These are phyloP conservation scores for Maniola jurtina DNA, from an alignment of 1,140 invertebrate genomes.

Conservation along the genomic window DNA sequence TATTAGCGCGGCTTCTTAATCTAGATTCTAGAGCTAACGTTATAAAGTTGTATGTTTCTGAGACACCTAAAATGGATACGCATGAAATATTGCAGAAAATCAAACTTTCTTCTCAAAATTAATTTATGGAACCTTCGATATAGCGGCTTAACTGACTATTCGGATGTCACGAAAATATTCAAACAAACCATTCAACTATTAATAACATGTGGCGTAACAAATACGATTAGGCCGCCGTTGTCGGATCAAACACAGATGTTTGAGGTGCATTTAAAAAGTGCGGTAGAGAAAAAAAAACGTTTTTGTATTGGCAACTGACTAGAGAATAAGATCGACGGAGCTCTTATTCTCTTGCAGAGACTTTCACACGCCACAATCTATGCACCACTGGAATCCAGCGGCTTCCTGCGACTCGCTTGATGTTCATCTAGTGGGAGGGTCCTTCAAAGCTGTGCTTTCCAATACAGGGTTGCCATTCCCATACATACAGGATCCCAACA, in stretches of 20 bases:
- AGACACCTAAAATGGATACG: no score
- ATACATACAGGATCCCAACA: no score
- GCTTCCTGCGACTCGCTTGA: no score
- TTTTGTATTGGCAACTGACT: conserved; percentile 33
- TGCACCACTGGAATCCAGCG: no score
- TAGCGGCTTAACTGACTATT: conserved; percentile 19
- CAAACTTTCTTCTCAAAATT: background rate
- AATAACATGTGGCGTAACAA: conserved; percentile 71
- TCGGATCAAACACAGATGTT: conserved; percentile 64
- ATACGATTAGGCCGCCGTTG: conserved; percentile 65
- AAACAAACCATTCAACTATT: conserved; percentile 73
- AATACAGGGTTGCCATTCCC: no score
- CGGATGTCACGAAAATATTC: conserved; percentile 58
- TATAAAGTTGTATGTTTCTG: no score
- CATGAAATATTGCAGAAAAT: background rate
- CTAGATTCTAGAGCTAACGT: no score
- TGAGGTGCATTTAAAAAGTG: conserved; percentile 61
- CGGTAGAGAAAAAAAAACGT: conserved; percentile 50
- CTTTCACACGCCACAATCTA: no score
- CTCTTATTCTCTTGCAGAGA: no score
- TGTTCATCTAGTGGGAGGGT: no score
- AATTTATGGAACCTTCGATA: conserved; percentile 21
- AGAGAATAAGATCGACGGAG: background rate
- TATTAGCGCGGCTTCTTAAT: no score
- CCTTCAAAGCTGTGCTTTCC: no score